These are phyloP conservation scores for Sylvietta virens DNA, from an alignment of 2,113 vertebrate genomes.

Conservation along the genomic window DNA sequence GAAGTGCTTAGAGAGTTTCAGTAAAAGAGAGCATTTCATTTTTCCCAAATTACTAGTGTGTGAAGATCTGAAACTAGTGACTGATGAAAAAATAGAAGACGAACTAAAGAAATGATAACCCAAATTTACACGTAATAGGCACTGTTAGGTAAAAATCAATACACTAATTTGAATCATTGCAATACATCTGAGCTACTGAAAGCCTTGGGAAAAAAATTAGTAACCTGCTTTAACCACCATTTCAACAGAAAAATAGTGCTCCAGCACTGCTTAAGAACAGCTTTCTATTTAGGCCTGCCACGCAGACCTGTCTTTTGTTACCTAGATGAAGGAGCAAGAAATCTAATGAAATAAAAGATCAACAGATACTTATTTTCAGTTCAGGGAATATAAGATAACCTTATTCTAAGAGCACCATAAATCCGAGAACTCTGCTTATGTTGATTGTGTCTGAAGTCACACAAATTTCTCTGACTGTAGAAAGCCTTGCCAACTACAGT, in stretches of 20 bases:
- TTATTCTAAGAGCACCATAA: background rate
- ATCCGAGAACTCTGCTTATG: background rate
- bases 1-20: background rate
- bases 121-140: background rate
- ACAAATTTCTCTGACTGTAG: background rate
- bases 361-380: background rate
- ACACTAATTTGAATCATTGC: background rate
- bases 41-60: background rate
- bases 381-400: background rate
- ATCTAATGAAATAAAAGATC: background rate
- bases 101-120: background rate
- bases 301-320: background rate
- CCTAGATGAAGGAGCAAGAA: background rate
- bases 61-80: background rate
- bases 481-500: background rate
- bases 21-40: background rate
- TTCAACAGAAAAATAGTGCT: background rate
- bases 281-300: background rate
- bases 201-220: background rate
- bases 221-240: background rate
- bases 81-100: background rate
- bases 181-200: background rate
- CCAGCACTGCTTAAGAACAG: background rate
- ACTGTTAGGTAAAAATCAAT: background rate
- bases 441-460: background rate